These are phyloP conservation scores for Helicolenus hilgendorfi DNA, from an alignment of 2,797 vertebrate genomes.

Conservation along the genomic window DNA sequence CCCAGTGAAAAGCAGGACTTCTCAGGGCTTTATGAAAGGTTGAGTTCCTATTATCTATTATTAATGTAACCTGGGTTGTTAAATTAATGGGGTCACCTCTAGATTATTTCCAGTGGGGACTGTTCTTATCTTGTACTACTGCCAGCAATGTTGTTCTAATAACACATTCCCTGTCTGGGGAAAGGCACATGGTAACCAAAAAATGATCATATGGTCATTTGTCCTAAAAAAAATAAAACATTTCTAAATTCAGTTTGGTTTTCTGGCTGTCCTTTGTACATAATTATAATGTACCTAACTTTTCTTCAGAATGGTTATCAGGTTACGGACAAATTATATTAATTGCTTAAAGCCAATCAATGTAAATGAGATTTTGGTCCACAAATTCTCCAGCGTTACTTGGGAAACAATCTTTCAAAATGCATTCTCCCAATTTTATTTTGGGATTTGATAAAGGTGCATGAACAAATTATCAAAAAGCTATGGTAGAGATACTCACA, in stretches of 20 bases:
- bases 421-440: neutral
- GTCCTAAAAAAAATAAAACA: conserved; percentile 36
- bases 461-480: neutral
- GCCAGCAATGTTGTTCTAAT: neutral
- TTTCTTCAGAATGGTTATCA: accelerated
- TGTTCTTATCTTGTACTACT: neutral
- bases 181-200: too few species aligned
- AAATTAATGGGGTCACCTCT: neutral
- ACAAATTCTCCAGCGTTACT: accelerated
- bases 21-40: neutral
- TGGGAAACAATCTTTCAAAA: neutral
- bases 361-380: accelerated
- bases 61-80: neutral
- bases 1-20: neutral
- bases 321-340: neutral
- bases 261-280: conserved; percentile 17
- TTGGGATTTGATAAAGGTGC: neutral
- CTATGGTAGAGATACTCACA: too few species aligned
- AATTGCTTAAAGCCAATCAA: neutral
- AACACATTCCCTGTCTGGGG: neutral
- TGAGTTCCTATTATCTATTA: neutral
- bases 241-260: neutral
- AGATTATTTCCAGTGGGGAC: neutral
- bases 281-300: neutral
- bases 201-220: neutral